These are phyloP conservation scores for Excalfactoria chinensis DNA, from an alignment of 2,113 vertebrate species.

Conservation along the genomic window DNA sequence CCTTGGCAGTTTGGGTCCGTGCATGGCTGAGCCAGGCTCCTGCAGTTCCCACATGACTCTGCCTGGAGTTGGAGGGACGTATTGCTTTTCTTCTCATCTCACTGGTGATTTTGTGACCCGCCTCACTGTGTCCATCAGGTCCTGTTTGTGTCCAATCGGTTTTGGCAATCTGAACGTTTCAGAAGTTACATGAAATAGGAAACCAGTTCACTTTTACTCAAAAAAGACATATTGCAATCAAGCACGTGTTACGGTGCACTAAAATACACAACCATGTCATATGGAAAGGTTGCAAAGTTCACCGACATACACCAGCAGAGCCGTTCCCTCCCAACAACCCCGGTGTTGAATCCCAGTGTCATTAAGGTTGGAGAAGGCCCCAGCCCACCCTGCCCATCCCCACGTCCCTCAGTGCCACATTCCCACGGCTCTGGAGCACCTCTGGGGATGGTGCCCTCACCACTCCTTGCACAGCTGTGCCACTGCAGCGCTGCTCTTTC, in stretches of 20 bases:
- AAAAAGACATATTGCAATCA: background rate
- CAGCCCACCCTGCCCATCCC: too few species aligned
- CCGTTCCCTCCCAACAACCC: background rate
- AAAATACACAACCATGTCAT: background rate
- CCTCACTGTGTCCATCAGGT: background rate
- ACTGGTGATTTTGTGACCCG: background rate
- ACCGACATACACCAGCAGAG: background rate
- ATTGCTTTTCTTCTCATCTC: background rate
- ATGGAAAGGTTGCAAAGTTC: background rate
- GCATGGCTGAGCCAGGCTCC: too few species aligned
- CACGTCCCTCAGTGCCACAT: too few species aligned
- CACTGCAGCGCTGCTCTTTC: background rate
- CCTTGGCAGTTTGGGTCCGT: background rate
- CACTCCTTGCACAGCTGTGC: too few species aligned
- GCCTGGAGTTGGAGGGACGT: background rate
- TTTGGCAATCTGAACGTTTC: background rate
- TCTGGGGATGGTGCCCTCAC: too few species aligned
- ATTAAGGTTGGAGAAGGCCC: too few species aligned
- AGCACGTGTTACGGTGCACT: accelerated
- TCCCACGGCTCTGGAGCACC: too few species aligned
- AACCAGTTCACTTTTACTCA: background rate
- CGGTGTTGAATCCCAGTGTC: too few species aligned
- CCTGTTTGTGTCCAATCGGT: background rate
- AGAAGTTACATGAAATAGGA: background rate
- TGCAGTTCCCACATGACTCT: background rate